Base-by-base conservation (phyloP, 2,888 invertebrate species). In the Cheilosia impressa region DNA sequence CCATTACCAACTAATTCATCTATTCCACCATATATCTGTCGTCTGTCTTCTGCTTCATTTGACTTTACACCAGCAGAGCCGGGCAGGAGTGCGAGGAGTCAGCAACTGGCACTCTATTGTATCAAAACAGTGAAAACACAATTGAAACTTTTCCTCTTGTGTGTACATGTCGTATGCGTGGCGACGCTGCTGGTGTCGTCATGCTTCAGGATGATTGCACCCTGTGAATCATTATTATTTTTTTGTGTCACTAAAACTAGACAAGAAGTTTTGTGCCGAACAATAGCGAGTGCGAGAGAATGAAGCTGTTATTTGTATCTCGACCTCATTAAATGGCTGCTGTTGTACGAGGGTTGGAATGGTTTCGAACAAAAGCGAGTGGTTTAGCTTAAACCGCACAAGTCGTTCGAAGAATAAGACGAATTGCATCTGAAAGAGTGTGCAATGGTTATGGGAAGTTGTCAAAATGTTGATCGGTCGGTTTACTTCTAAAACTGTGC, bases 41-140 rank as follows among this genome's bases (percentile, higher is more conserved):
- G 65, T 57, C 24, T 72, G 81, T 81, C 81, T 85, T 81, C 52
- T 85, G 66, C 72, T 85, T 85, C 85, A 85, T 85, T 85, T 85
- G 81, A 85, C 85, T 81, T 77, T 50, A 77, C 81, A 68, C 41
- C 47, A 50, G 3, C 24, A 4, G 13, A 15, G 52, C 27, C 4
- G 27, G 27, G 6, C 27, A 27, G 27, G 27, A 27, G 27, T 2
- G 15, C 10, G 4, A 2, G 19, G 19, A 10, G 34, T 6, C 24
- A 13, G 1, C 13, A 19, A 47, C 31, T 47, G 38, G 4, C 38
- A 38, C 15, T 57, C 60, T 57, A 69, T 66, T 76, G 55, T 84
- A 69, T 47, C 79, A 75, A 71, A 84, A 84, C 69, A 71, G 50
- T 69, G 63, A 57, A 73, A 73, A 73, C 4, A 79, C 83, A 79